Percentiles rank a stretch among this genome's conserved stretches.
Conservation (phyloP, 2,888 invertebrate species). For the Linhomoeus sp. region DNA sequence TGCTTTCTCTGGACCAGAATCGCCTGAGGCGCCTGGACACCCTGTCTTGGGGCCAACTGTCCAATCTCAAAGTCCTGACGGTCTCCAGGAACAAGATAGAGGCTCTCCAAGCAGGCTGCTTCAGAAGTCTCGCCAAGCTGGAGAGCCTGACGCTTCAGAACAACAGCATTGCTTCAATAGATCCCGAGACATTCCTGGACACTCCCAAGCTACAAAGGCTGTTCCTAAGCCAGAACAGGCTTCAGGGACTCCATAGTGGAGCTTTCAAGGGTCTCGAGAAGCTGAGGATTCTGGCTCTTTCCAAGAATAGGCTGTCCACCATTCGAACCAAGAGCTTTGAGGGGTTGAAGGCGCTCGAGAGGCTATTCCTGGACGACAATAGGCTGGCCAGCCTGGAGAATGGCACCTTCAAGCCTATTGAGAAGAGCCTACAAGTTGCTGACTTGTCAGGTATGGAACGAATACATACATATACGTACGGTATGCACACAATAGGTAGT, state of each 20-base stretch:
- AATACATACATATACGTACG: no score
- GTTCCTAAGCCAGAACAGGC: constrained; percentile 28
- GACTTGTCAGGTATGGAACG: constrained; percentile 3
- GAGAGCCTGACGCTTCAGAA: constrained; percentile 24
- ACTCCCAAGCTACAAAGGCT: constrained; percentile 22
- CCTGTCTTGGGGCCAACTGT: constrained; percentile 9
- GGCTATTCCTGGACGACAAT: constrained; percentile 5
- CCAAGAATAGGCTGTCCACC: constrained; percentile 1
- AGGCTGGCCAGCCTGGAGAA: neutral
- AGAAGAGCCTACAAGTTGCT: neutral
- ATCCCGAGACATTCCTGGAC: constrained; percentile 24
- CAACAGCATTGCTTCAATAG: constrained; percentile 25
- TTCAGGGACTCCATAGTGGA: neutral
- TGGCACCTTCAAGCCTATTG: neutral
- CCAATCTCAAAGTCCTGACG: constrained; percentile 14
- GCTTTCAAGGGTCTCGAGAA: no score
- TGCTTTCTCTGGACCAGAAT: constrained; percentile 5
- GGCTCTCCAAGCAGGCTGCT: neutral
- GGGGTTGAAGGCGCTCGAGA: neutral
- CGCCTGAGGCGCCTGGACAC: neutral
- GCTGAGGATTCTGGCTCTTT: constrained; percentile 1
- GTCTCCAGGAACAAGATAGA: constrained; percentile 2
- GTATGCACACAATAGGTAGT: no score
- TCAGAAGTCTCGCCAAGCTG: neutral
- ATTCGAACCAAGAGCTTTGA: neutral